These are phyloP conservation scores for Xenopus laevis DNA, from an alignment of 2,113 vertebrate species.

Conservation along the genomic window DNA sequence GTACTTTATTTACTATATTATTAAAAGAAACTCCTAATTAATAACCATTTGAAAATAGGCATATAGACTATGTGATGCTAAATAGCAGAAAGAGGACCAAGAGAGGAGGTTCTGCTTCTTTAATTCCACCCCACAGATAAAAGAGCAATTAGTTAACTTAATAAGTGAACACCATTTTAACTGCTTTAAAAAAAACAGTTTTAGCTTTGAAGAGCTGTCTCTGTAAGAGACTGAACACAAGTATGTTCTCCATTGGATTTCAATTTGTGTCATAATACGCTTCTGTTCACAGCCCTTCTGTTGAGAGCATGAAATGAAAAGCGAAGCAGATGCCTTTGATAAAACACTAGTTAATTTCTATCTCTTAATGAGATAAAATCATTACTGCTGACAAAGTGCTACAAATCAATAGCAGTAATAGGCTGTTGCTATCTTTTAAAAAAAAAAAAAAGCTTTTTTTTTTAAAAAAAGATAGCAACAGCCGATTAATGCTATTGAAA, in stretches of 20 bases:
- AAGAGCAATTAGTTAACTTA: slow-evolving; percentile 22
- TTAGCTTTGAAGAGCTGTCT: slow-evolving; percentile 46
- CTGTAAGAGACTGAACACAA: slow-evolving; percentile 42
- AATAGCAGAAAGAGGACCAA: neutral
- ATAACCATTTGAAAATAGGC: neutral
- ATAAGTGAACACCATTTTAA: slow-evolving; percentile 16
- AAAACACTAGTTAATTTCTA: slow-evolving; percentile 66
- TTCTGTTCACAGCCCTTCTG: slow-evolving; percentile 52
- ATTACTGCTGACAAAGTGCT: slow-evolving; percentile 68
- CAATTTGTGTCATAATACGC: slow-evolving; percentile 52
- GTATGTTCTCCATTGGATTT: slow-evolving; percentile 53
- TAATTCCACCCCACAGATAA: slow-evolving; percentile 5
- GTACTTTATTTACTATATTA: too few relatives aligned
- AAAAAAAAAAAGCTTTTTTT: neutral
- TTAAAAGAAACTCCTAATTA: too few relatives aligned
- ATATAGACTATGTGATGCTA: neutral
- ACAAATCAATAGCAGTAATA: slow-evolving; percentile 64
- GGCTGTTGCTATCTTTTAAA: slow-evolving; percentile 52
- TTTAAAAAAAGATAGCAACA: neutral
- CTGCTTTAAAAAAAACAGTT: slow-evolving; percentile 14
- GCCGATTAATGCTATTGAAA: neutral
- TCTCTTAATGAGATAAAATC: slow-evolving; percentile 73
- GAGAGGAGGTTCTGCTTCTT: neutral
- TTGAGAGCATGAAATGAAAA: slow-evolving; percentile 49
- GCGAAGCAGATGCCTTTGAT: slow-evolving; percentile 65